A percentile compares a stretch with the other conserved stretches of the same genome.
These are phyloP conservation scores for Crenuchus spilurus DNA, from an alignment of 2,797 vertebrate genomes.

Conservation along the genomic window DNA sequence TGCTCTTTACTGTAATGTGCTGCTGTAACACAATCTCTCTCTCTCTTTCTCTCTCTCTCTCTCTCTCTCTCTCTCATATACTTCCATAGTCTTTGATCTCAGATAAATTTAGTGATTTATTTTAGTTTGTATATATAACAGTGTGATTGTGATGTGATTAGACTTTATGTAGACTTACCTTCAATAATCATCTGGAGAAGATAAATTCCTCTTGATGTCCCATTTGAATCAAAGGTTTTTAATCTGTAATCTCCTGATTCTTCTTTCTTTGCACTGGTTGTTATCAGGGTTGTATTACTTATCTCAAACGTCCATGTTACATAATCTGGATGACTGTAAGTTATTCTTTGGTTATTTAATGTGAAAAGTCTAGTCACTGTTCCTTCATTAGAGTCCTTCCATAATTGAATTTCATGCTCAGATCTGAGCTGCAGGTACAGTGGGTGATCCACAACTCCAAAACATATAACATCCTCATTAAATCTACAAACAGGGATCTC, in stretches of 20 bases:
- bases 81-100: too few relatives aligned
- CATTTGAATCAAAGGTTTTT: too few relatives aligned
- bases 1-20: too few relatives aligned
- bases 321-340: neutral
- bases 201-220: neutral
- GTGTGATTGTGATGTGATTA: neutral
- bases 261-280: too few relatives aligned
- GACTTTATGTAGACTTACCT: neutral
- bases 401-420: neutral
- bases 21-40: too few relatives aligned
- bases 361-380: rapidly evolving
- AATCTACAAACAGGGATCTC: too few relatives aligned
- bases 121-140: neutral
- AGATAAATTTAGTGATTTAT: too few relatives aligned
- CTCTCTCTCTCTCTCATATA: too few relatives aligned
- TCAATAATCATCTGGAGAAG: neutral
- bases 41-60: too few relatives aligned
- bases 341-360: neutral
- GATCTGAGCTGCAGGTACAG: neutral
- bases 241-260: too few relatives aligned
- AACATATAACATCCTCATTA: neutral
- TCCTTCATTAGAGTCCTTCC: too few relatives aligned
- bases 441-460: neutral
- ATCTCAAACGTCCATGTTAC: constrained; percentile 4
- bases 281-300: too few relatives aligned